These are phyloP conservation scores for Tholera decimalis DNA, from an alignment of 2,888 invertebrate species.

Conservation along the genomic window DNA sequence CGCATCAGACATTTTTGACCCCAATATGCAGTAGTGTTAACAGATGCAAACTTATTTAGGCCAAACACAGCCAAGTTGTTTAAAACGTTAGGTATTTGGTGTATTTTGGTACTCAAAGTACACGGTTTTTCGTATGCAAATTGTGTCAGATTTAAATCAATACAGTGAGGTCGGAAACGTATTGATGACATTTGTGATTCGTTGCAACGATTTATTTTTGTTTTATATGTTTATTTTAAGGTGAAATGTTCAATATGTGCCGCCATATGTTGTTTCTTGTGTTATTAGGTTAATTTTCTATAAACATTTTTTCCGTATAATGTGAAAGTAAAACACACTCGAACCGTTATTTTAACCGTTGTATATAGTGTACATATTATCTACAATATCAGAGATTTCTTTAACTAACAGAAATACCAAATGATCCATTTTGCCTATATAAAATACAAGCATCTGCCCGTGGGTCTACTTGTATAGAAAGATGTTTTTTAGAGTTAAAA, in stretches of 20 bases:
- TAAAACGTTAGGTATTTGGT: slow-evolving; percentile 62
- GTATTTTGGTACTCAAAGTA: slow-evolving; percentile 56
- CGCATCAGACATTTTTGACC: slow-evolving; percentile 21
- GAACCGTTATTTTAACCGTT: neutral
- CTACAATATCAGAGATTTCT: neutral
- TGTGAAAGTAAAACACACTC: neutral
- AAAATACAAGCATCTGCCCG: neutral
- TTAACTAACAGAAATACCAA: neutral
- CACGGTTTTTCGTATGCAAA: slow-evolving; percentile 59
- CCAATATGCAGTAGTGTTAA: slow-evolving; percentile 42
- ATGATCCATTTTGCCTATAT: neutral
- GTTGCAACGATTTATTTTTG: slow-evolving; percentile 32
- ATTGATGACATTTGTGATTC: slow-evolving; percentile 49
- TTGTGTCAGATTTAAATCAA: slow-evolving; percentile 57
- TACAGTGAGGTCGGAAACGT: slow-evolving; percentile 33
- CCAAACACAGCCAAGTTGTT: slow-evolving; percentile 80
- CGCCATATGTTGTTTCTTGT: neutral
- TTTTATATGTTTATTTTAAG: slow-evolving; percentile 16
- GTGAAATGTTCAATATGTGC: slow-evolving; percentile 3
- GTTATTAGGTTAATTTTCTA: neutral
- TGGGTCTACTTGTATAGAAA: too few species aligned
- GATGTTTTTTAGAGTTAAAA: too few species aligned
- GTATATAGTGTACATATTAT: too few species aligned
- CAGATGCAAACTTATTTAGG: slow-evolving; percentile 78
- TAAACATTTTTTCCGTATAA: neutral